A percentile compares a stretch with the other conserved stretches of the same genome.
These are phyloP conservation scores for Epiblema foenella DNA, from an alignment of 2,888 invertebrate species.

Conservation along the genomic window DNA sequence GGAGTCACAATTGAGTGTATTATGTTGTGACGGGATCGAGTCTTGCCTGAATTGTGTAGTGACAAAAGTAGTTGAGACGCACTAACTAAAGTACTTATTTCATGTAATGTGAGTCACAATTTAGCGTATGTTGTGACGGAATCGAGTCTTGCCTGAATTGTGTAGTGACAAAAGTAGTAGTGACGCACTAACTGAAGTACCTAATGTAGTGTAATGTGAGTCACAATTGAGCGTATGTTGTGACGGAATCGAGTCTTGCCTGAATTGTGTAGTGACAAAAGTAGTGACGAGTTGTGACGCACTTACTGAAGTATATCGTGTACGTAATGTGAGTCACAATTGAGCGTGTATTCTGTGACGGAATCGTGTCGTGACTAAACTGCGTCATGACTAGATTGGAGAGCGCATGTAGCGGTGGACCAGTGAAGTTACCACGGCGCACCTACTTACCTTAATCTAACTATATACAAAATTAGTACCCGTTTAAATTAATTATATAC, in stretches of 20 bases:
- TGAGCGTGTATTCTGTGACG: too few species aligned
- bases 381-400: background rate
- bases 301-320: background rate
- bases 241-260: background rate
- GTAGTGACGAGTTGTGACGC: background rate
- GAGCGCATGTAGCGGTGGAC: conserved; percentile 69
- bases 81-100: background rate
- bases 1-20: background rate
- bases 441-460: conserved; percentile 77
- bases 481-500: conserved; percentile 72
- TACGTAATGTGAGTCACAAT: background rate
- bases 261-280: background rate
- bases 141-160: background rate
- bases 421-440: conserved; percentile 74
- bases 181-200: background rate
- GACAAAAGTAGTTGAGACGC: background rate
- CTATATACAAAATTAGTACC: conserved; percentile 82
- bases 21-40: background rate
- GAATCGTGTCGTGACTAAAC: background rate
- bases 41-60: background rate
- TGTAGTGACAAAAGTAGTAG: background rate
- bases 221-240: background rate
- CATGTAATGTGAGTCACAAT: background rate
- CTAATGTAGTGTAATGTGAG: too few species aligned
- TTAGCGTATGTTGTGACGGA: background rate